Evolutionary conservation across 2,797 vertebrate species (phyloP), one percentile per base, ranked within the genome.

Genomic region (Parauchenoglanis ngamensis): DNA sequence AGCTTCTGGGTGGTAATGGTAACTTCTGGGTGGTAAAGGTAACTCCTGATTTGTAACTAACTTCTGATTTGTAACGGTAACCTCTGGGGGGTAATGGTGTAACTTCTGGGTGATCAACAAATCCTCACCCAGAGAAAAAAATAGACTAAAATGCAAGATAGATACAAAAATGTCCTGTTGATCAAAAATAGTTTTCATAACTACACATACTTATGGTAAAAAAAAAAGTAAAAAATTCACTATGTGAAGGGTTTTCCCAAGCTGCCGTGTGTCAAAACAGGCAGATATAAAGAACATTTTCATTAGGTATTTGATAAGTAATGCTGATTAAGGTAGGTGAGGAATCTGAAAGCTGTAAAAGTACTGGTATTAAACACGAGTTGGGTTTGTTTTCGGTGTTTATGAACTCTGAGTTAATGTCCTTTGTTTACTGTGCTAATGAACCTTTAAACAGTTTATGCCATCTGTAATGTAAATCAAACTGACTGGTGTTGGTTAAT

Each of bases 381-480:
- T 28, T 40, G 35, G 35, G 35, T 3, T 76, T 76, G 46, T 13
- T 28, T 40, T 57, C 3, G 21, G 21, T 44, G 77, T 80, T 80
- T 59, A 61, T 61, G 21, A 80, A 35, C 35, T 59, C 56, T 59
- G 25, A 40, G 17, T 3, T 59, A 57, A 79, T 59, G 77, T 40
- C 54, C 77, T 40, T 35, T 56, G n/a, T 59, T 80, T 59, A 80
- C 25, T 40, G 78, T 56, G 40, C 31, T 80, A 80, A 80, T 23
- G 56, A 80, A 79, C 52, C 76, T 57, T 79, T 79, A 79, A 79
- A 23, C 31, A 28, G 10, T 79, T 59, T 80, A 44, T 23, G 11
- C 21, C 76, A 59, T 59, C 76, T 80, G 78, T 80, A 80, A 80
- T 13, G 21, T 40, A 80, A 80, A 80, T 80, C 78, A 80, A 59